These are phyloP conservation scores for Montipora foliosa DNA, from an alignment of 64 coral and sea anemone species.

Conservation along the genomic window DNA sequence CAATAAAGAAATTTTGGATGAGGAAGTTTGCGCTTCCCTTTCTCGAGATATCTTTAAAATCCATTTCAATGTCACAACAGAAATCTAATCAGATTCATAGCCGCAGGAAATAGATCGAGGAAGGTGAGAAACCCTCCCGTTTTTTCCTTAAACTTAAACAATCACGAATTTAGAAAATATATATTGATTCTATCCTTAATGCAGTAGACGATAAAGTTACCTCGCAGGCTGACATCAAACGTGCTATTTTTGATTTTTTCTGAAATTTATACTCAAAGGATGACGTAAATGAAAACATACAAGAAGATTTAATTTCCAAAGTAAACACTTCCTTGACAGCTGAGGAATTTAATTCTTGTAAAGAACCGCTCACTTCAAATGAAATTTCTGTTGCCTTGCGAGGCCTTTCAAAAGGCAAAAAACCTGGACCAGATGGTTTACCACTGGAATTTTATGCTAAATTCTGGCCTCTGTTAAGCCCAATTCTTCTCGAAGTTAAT, in stretches of 20 bases:
- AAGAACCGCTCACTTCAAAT: background rate
- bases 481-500: background rate
- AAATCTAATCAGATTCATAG: background rate
- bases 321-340: background rate
- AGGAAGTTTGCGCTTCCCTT: background rate
- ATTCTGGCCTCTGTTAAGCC: background rate
- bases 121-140: background rate
- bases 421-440: background rate
- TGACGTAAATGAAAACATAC: background rate
- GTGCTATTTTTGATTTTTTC: conserved; percentile 19
- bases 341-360: background rate
- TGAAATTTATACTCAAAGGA: background rate
- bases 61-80: background rate
- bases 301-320: background rate
- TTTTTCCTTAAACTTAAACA: background rate
- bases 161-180: background rate
- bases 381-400: conserved; percentile 6
- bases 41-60: background rate
- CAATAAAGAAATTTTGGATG: background rate
- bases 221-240: background rate
- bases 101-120: background rate
- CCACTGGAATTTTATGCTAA: conserved; percentile 13
- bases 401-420: background rate
- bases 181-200: background rate
- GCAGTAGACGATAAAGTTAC: background rate